Conservation (phyloP, 2,888 invertebrate genomes). For the Brachynemurus nebulosus region DNA sequence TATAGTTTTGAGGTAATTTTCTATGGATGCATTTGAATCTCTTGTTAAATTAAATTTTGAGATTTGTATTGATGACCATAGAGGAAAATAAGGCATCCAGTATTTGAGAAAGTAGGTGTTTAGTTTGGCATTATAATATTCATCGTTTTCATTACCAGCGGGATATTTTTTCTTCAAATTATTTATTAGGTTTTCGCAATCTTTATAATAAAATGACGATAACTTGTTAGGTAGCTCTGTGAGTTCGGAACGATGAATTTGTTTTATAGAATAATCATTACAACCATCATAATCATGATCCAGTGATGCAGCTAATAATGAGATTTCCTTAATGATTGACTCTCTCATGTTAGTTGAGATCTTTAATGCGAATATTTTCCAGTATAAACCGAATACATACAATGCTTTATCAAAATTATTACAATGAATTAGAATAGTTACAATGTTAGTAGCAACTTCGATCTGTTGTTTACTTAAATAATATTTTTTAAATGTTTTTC, state of each 20-base stretch:
- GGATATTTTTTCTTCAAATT: neutral
- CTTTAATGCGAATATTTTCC: no score
- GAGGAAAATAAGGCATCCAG: neutral
- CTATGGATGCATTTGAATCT: neutral
- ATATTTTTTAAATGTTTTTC: neutral
- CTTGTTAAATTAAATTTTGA: neutral
- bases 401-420: neutral
- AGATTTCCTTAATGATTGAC: no score
- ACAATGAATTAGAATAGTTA: neutral
- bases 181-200: neutral
- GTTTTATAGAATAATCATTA: no score
- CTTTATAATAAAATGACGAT: neutral
- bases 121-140: neutral
- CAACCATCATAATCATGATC: no score
- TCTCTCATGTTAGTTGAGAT: no score
- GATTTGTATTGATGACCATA: neutral
- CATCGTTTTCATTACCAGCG: neutral
- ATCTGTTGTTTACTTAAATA: neutral
- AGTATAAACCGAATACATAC: no score
- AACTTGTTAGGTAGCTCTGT: no score
- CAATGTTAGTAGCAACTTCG: neutral
- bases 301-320: no score
- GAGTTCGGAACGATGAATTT: no score
- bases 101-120: neutral
- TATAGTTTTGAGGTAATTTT: neutral